These are phyloP conservation scores for Chromobotia macracanthus DNA, from an alignment of 2,797 vertebrate genomes.

Conservation along the genomic window DNA sequence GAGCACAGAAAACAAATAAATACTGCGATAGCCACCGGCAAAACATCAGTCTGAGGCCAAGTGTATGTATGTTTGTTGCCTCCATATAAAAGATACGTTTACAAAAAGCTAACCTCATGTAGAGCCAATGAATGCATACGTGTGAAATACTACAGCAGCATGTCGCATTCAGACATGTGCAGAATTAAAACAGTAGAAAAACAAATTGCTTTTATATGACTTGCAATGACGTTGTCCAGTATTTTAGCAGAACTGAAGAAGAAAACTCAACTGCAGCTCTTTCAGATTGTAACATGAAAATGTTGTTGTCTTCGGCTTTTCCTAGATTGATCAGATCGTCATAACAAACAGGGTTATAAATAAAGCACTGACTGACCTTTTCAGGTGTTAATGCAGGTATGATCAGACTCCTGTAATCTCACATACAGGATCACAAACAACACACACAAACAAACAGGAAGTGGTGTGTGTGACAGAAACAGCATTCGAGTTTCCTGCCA, in stretches of 20 bases:
- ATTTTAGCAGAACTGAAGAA: constrained; percentile 31
- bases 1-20: constrained; percentile 55
- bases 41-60: constrained; percentile 62
- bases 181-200: constrained; percentile 10
- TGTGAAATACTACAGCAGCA: constrained; percentile 54
- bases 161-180: neutral
- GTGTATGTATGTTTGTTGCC: constrained; percentile 57
- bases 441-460: constrained; percentile 25
- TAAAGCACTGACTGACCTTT: neutral
- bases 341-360: constrained; percentile 5
- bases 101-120: constrained; percentile 54
- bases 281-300: constrained; percentile 14
- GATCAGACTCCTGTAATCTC: constrained; percentile 19
- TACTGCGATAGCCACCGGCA: constrained; percentile 67
- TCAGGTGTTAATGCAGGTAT: constrained; percentile 37
- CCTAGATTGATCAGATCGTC: constrained; percentile 23
- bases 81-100: constrained; percentile 58
- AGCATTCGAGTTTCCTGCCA: constrained; percentile 31
- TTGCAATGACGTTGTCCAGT: constrained; percentile 29
- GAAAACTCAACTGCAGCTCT: neutral
- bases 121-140: constrained; percentile 55
- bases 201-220: constrained; percentile 16
- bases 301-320: constrained; percentile 43
- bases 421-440: constrained; percentile 3
- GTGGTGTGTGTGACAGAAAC: constrained; percentile 26